Base-by-base conservation (phyloP, 1,140 invertebrate genomes). In the Eriosoma lanigerum region DNA sequence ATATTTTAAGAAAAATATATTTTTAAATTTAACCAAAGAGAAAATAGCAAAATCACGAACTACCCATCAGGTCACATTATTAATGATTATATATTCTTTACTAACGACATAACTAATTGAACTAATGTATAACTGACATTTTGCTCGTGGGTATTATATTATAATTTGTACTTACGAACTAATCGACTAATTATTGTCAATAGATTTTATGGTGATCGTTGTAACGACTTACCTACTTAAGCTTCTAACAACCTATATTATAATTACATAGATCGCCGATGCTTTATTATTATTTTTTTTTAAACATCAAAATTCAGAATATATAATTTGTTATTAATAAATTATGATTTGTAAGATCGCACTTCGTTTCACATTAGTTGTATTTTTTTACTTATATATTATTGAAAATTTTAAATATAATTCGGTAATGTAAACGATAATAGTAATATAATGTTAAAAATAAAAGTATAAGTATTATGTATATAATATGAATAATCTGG, bases 21-120 rank as follows among this genome's bases (percentile, higher is more conserved):
- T 38, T 58, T 32, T 38, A 38, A 29, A 64, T 38, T 64, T 38
- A 38, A 38, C 60, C 8, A 19, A 64, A 64, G 17, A 64, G 32
- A 21, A 66, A 21, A 46, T 24, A 24, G 46, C 21, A 24, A 68
- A 24, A 68, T 50, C 24, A 38, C 3, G 3, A 38, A 70, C 17
- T 73, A 38, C 8, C 8, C 32, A 38, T 38, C 8, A 8, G 32
- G 32, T 38, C 8, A 4, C 32, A 4, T 38, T 38, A 54, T 73
- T 54, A 73, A 29, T 17, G 26, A 32, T 73, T 29, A 15, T 5
- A 26, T 60, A 26, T 26, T 13, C 4, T 15, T 29, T 56, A 38
- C 26, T 75, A 75, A 75, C 32, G 32, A 75, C n/a, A 13, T 44
- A 32, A 75, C 32, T 75, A 75, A 75, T 75, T 75, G 32, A 17